Evolutionary conservation across 2,888 invertebrate genomes (phyloP), one percentile per base, ranked within the genome.

Genomic region (Melieria omissa): DNA sequence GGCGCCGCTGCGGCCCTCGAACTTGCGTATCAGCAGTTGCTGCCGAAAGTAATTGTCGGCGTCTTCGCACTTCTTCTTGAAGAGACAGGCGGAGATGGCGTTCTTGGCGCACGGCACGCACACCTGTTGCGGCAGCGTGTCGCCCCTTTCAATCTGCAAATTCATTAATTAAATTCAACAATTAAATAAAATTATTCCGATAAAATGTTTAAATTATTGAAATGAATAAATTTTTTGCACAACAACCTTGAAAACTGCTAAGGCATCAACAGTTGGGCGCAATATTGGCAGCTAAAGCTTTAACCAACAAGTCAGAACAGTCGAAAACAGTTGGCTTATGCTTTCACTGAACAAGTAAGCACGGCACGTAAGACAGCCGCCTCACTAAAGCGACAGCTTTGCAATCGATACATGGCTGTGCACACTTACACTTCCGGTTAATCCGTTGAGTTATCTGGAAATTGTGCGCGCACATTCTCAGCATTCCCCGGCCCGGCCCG

Each of bases 51-150:
- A 86, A 69, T 82, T 82, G 66, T 86, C 86, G 65, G 86, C 84
- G 80, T 86, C 86, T 80, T 86, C 86, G 75, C 86, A 86, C 75
- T 86, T 86, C 77, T 86, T 84, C 73, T 86, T 86, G 71, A 86
- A 84, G 62, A 83, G 79, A 70, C 83, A 86, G 5, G 86, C 86
- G 68, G 84, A 85, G 16, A 86, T 83, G 47, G 83, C 83, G 46
- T 82, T 82, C 76, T 85, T 85, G 65, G 86, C 86, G 74, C 86
- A 86, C 42, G 75, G 75, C 47, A 85, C 80, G 69, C 86, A 86
- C 72, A 86, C 86, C 79, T 86, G 85, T 71, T 86, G 86, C 61
- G 86, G 86, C 74, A 86, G 74, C 8, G 83, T 82, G 77, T 86
- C 86, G 62, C 81, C 83, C 67, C 84, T 85, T 70, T 83, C 80